A percentile compares a stretch with the other conserved stretches of the same genome.
Evolutionary conservation across 2,888 invertebrate species (phyloP).

Genomic region (Trilocha varians): DNA sequence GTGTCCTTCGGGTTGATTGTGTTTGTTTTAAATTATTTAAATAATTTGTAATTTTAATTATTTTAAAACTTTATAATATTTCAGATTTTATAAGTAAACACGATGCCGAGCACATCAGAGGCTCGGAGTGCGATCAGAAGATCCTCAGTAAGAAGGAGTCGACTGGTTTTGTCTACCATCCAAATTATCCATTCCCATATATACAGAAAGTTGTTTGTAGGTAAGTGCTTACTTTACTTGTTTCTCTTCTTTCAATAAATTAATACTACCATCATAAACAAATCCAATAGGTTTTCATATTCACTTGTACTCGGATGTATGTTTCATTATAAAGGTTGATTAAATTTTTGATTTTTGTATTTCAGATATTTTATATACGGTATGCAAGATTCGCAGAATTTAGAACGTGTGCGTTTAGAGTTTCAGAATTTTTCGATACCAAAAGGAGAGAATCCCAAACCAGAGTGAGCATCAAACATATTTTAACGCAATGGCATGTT

Average conservation of each 20-base stretch:
- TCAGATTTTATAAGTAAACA: conserved; percentile 93
- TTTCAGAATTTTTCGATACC: conserved; percentile 94
- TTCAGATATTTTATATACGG: conserved; percentile 95
- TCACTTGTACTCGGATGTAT: too few relatives aligned
- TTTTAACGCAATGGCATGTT: too few relatives aligned
- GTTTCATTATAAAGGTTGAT: too few relatives aligned
- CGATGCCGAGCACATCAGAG: conserved; percentile 95
- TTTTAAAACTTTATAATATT: conserved; percentile 29
- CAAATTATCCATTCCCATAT: conserved; percentile 96
- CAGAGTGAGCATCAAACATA: too few relatives aligned
- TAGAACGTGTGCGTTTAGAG: conserved; percentile 93
- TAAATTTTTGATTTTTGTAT: conserved; percentile 14
- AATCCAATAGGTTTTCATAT: too few relatives aligned
- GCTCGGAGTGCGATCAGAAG: conserved; percentile 99
- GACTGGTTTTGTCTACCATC: conserved; percentile 93
- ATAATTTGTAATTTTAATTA: too few relatives aligned
- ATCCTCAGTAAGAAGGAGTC: conserved; percentile 95
- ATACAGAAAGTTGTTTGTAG: conserved; percentile 97
- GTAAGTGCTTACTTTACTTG: conserved; percentile 34
- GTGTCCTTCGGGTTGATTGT: too few relatives aligned
- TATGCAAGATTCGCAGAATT: conserved; percentile 96
- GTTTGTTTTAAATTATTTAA: too few relatives aligned
- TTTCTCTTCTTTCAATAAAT: not conserved
- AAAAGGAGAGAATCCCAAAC: conserved; percentile 79
- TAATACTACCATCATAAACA: too few relatives aligned